Percentiles rank a stretch among this genome's conserved stretches.
Evolutionary conservation across 2,888 invertebrate genomes (phyloP).

Genomic region (Papilio demoleus): DNA sequence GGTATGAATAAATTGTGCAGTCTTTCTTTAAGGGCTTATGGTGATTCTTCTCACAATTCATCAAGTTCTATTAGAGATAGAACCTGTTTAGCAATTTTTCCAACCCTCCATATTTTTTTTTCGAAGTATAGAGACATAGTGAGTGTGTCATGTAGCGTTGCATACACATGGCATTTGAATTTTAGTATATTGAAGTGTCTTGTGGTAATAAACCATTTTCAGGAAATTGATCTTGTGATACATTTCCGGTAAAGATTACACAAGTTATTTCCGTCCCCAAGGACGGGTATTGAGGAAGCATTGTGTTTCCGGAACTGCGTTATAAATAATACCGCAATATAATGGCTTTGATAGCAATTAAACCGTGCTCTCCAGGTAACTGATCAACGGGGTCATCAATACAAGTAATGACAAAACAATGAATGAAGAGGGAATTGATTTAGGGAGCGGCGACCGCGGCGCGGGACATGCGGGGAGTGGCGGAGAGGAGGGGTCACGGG

Average conservation of each 20-base stretch:
- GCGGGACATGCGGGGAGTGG: slow-evolving; percentile 46
- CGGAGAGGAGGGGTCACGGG: background rate
- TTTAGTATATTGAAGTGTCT: too few relatives aligned
- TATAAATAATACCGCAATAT: background rate
- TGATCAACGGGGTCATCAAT: slow-evolving; percentile 25
- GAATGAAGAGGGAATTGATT: slow-evolving; percentile 58
- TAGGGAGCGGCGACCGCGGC: slow-evolving; percentile 71
- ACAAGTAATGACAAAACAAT: slow-evolving; percentile 37
- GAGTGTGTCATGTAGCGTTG: too few relatives aligned
- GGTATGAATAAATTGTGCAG: slow-evolving; percentile 36
- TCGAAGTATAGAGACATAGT: too few relatives aligned
- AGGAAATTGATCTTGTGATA: background rate
- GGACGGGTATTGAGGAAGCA: background rate
- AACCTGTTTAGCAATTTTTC: background rate
- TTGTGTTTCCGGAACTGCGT: background rate
- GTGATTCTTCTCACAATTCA: slow-evolving; percentile 11
- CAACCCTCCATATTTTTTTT: background rate
- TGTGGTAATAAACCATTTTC: background rate
- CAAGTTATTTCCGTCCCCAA: background rate
- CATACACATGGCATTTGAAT: too few relatives aligned
- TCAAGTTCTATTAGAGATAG: slow-evolving; percentile 13
- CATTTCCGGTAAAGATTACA: background rate
- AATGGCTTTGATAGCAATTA: slow-evolving; percentile 6
- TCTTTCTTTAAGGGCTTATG: slow-evolving; percentile 2
- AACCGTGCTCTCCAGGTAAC: background rate